Evolutionary conservation across 35 echinoderm and acorn worm species (phyloP), one percentile per base, ranked within the genome.

Genomic region (Heliocidaris tuberculata): DNA sequence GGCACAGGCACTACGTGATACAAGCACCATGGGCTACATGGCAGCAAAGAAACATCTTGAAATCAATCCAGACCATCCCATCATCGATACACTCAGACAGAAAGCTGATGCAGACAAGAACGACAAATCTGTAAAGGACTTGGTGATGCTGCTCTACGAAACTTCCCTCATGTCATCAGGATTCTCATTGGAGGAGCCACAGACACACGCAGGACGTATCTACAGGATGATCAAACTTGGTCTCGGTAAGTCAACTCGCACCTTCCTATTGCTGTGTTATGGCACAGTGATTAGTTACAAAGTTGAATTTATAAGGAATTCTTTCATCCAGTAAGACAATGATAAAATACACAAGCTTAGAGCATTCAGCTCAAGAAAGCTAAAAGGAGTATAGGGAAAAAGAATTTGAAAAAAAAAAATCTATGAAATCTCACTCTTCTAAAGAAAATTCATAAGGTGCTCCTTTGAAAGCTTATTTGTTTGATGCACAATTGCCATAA

Each of bases 181-280:
- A 49, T 99, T 99, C 89, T 94, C 94, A 31, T 56, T 99, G 88
- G 98, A 99, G 54, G 97, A 99, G 59, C 98, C 98, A 94, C 96
- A 96, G 86, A 97, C 97, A 12, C 98, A 99, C 78, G 97, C 98
- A 6, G 92, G 90, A 13, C 95, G 98, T 27, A 99, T 99, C 95
- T 95, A 99, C 97, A 99, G 97, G 94, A 99, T 99, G 98, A 99
- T 99, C 97, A 99, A 99, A 90, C 97, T 99, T 87, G 98, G 98
- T 94, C 95, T 99, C n/a, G 98, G 98, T 99, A 96, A 96, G 97
- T 78, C 21, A 8, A 17, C 61, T 56, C 10, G 10, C 52, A 31
- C 86, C 6, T 87, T 87, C 32, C 32, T 30, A 87, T 42, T 42
- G 0, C 32, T 30, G 11, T 21, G 6, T 21, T 88, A 47, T 47